phyloP scores from a whole-genome alignment of 2,113 vertebrate species.

The Struthio camelus region DNA sequence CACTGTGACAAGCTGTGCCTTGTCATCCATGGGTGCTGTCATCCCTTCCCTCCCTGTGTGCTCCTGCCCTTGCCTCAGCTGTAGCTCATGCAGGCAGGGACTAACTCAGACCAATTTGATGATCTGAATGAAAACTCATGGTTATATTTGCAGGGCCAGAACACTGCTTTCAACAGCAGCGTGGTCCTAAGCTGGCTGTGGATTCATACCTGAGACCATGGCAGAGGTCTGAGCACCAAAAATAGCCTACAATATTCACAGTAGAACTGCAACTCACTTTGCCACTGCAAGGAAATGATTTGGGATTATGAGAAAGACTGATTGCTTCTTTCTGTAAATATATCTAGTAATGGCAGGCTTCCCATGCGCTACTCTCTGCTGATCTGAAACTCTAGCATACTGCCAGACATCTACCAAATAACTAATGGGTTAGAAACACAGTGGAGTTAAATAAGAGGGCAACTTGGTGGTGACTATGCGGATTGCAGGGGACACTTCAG shows the following conservation, averaged over 20 bases:
- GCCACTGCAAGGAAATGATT: not conserved
- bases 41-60: not conserved
- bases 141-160: not conserved
- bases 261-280: not conserved
- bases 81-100: not conserved
- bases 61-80: not conserved
- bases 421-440: not conserved
- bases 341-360: not conserved
- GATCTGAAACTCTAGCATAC: not conserved
- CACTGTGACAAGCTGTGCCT: rapidly evolving
- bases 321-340: not conserved
- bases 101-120: not conserved
- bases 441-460: not conserved
- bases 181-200: not conserved
- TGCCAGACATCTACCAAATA: not conserved
- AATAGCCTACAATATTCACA: not conserved
- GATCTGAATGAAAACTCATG: not conserved
- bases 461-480: not conserved
- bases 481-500: not conserved
- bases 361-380: not conserved
- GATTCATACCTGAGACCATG: not conserved
- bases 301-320: not conserved
- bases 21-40: rapidly evolving
- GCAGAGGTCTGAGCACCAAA: not conserved
- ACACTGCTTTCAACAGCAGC: not conserved